Evolutionary conservation across 2,888 invertebrate species (phyloP).

Genomic region (Rhagonycha fulva): DNA sequence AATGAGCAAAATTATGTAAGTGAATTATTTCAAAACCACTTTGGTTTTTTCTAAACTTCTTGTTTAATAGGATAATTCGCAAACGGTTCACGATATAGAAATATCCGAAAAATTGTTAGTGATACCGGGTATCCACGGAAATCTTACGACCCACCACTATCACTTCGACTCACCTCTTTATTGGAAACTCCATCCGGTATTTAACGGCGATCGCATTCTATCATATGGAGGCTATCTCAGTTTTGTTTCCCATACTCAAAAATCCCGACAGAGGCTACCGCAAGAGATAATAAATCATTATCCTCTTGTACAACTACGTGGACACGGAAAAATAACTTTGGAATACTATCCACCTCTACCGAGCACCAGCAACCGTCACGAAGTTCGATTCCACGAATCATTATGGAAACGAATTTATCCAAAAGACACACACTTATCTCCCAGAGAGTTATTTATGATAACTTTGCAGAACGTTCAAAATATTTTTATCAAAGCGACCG

Average conservation of each 20-base stretch:
- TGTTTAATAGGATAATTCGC: background rate
- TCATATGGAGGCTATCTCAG: slow-evolving; percentile 90
- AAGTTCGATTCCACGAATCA: slow-evolving; percentile 73
- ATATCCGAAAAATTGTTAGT: slow-evolving; percentile 41
- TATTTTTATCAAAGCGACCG: slow-evolving; percentile 72
- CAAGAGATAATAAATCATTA: slow-evolving; percentile 56
- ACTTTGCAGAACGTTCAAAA: slow-evolving; percentile 85
- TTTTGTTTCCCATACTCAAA: slow-evolving; percentile 68
- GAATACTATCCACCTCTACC: slow-evolving; percentile 66
- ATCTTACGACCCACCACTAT: slow-evolving; percentile 59
- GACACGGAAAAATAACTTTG: slow-evolving; percentile 70
- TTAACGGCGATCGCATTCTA: slow-evolving; percentile 84
- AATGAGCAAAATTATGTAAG: background rate
- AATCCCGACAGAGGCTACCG: slow-evolving; percentile 55
- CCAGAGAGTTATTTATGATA: slow-evolving; percentile 85
- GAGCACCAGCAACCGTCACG: slow-evolving; percentile 57
- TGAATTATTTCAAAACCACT: background rate
- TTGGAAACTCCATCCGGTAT: slow-evolving; percentile 79
- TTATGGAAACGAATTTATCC: slow-evolving; percentile 66
- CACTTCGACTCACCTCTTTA: slow-evolving; percentile 73
- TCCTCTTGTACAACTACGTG: slow-evolving; percentile 84
- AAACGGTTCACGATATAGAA: slow-evolving; percentile 7
- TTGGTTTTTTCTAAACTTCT: background rate
- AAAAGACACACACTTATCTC: slow-evolving; percentile 61
- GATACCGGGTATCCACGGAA: slow-evolving; percentile 64